Evolutionary conservation across 2,113 vertebrate genomes (phyloP).

Genomic region (Cyrtonyx montezumae): DNA sequence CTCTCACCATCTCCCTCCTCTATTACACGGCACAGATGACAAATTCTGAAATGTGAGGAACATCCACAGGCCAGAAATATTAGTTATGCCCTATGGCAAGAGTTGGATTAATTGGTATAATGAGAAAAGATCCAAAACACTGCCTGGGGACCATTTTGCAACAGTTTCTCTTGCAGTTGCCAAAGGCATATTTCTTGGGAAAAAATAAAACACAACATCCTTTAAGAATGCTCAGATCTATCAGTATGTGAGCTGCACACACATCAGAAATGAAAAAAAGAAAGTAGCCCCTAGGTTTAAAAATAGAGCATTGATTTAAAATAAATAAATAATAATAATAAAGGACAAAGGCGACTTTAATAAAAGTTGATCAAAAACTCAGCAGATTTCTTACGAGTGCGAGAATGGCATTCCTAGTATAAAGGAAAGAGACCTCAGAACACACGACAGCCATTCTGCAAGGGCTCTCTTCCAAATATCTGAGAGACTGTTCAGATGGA

Average conservation of each 20-base stretch:
- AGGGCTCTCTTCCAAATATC: background rate
- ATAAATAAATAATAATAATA: background rate
- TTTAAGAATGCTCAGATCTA: background rate
- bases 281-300: background rate
- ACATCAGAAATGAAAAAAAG: background rate
- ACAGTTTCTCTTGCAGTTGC: background rate
- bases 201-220: background rate
- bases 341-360: background rate
- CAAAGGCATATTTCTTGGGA: background rate
- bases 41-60: background rate
- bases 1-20: background rate
- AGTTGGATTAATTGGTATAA: conserved; percentile 26
- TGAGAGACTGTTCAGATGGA: background rate
- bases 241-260: background rate
- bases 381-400: background rate
- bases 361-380: background rate
- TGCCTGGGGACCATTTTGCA: background rate
- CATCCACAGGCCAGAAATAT: background rate
- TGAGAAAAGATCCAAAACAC: conserved; percentile 13
- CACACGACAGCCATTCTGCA: rapidly evolving
- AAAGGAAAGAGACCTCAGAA: background rate
- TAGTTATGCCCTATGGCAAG: conserved; percentile 4
- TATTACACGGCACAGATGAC: background rate
- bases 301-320: background rate
- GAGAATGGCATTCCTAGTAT: background rate